Conservation (phyloP, 2,113 vertebrate species). For the Odontophorus gujanensis region DNA sequence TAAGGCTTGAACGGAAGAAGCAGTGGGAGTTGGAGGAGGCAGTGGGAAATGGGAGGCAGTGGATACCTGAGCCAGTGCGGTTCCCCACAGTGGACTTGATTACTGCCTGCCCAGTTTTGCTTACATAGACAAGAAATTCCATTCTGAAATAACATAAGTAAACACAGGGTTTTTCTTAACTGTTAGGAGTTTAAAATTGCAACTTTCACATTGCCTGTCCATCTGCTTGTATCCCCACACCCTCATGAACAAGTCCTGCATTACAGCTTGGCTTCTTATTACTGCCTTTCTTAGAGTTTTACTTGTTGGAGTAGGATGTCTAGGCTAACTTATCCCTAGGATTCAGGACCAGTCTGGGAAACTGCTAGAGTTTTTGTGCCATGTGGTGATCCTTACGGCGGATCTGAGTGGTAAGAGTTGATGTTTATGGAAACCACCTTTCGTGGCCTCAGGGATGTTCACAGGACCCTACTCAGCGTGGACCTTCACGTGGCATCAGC, state of each 20-base stretch:
- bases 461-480: neutral
- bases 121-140: neutral
- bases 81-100: neutral
- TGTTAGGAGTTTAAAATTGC: neutral
- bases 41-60: neutral
- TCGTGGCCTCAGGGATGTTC: neutral
- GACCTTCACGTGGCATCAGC: rapidly evolving
- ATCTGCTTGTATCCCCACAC: neutral
- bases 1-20: neutral
- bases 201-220: neutral
- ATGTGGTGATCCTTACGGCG: neutral
- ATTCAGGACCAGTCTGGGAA: neutral
- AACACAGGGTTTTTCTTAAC: neutral
- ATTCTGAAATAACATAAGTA: neutral
- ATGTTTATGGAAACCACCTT: neutral
- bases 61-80: neutral
- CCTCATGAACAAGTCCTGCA: neutral
- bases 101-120: neutral
- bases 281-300: neutral
- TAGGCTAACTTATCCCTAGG: neutral
- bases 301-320: neutral
- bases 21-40: neutral
- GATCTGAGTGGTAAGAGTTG: rapidly evolving
- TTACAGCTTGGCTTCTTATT: neutral
- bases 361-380: neutral